Evolutionary conservation across 2,797 vertebrate species (phyloP).

Genomic region (Paramormyrops hopkinsi): DNA sequence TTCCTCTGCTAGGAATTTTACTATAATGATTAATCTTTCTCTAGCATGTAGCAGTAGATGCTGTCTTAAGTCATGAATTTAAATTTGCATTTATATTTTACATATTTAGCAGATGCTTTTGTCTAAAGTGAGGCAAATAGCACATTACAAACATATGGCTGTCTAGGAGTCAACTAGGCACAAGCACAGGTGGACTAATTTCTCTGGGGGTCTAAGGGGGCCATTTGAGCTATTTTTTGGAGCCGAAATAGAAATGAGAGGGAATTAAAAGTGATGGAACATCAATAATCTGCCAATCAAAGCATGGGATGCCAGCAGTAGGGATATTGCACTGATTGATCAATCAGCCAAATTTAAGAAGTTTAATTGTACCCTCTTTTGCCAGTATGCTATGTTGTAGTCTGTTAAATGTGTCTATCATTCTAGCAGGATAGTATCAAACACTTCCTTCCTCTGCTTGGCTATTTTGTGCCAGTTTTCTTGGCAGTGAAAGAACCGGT

Average conservation of each 20-base stretch:
- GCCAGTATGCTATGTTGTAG: neutral
- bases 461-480: neutral
- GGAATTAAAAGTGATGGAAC: neutral
- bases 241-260: neutral
- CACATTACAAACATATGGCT: neutral
- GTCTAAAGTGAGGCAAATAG: neutral
- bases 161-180: neutral
- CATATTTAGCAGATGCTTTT: neutral
- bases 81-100: neutral
- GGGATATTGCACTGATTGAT: neutral
- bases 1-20: neutral
- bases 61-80: neutral
- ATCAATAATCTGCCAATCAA: neutral
- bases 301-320: neutral
- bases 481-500: neutral
- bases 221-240: neutral
- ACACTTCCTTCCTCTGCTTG: neutral
- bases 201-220: neutral
- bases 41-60: neutral
- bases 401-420: neutral
- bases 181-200: neutral
- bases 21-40: neutral
- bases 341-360: neutral
- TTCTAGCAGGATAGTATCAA: neutral
- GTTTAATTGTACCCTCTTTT: neutral